Base-by-base conservation (phyloP, 2,113 vertebrate genomes). In the Myotis lucifugus region DNA sequence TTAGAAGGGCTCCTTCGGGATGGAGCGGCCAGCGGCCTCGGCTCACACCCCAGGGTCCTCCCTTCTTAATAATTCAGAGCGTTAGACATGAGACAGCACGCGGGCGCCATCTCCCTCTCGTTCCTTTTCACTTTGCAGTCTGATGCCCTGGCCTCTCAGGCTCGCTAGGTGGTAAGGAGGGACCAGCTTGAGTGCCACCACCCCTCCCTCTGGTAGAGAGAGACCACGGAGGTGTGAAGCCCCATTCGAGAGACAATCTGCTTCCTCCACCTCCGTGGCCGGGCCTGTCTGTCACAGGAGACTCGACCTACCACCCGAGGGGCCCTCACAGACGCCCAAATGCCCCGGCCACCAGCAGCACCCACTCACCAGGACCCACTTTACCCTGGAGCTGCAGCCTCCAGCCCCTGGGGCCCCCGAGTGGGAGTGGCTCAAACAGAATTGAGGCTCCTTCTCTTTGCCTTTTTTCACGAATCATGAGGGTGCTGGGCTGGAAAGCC, bases 21-120 rank as follows among this genome's bases (percentile, higher is more conserved):
- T 0, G 48, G 76, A 92, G 90, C 77, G 86, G 40, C 61, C 12
- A 66, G 76, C 66, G 59, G 69, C 54, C 84, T 87, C 2, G 1
- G 77, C 52, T 69, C 85, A 81, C 50, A 66, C 90, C 59, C 48
- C 54, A 32, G 74, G 85, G 92, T 88, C 95, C 85, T 69, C 40
- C 5, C 73, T 69, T 23, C 27, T 54, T 54, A 81, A 89, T 89
- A 66, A 86, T 59, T 76, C 10, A 92, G 90, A 69, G 69, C 6
- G 0, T 64, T 21, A 82, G 72, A 77, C 50, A 59, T 1, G 69
- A 82, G 93, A 73, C 32, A 5, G 81, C 70, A 8, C 0, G 9
- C 0, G 32, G 86, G 48, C 11, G 3, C 2, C 0, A 7, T 17
- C 18, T 23, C 85, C 42, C 27, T 32, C 61, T 21, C 37, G 27